These are phyloP conservation scores for Aldrovandia affinis DNA, from an alignment of 2,797 vertebrate species.

Conservation along the genomic window DNA sequence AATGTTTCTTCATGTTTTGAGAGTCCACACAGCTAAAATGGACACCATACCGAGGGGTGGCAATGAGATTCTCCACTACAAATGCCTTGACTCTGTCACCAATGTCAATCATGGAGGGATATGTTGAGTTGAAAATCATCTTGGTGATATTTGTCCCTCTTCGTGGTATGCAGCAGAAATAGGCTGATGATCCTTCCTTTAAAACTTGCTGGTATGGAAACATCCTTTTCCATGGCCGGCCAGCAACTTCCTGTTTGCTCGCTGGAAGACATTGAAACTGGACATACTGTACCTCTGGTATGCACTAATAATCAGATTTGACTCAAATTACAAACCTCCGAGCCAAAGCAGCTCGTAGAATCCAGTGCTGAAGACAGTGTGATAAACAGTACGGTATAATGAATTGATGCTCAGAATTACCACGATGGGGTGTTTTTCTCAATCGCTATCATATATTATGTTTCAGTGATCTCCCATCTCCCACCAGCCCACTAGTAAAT, in stretches of 20 bases:
- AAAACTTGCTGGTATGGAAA: constrained; percentile 49
- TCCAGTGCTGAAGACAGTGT: no score
- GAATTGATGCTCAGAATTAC: no score
- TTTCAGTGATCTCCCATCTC: no score
- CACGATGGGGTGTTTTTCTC: no score
- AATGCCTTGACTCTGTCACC: constrained; percentile 57
- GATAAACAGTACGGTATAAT: no score
- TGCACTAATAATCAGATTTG: no score
- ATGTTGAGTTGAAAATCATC: constrained; percentile 16
- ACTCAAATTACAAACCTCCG: no score
- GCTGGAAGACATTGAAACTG: not conserved
- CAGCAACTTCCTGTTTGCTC: constrained; percentile 11
- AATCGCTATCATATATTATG: no score
- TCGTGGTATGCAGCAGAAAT: constrained; percentile 64
- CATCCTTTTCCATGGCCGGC: constrained; percentile 19
- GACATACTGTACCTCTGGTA: no score
- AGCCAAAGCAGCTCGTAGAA: no score
- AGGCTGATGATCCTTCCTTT: constrained; percentile 47
- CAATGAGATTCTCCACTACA: constrained; percentile 41
- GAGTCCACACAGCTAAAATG: constrained; percentile 32
- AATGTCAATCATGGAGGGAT: constrained; percentile 38
- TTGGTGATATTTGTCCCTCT: constrained; percentile 38
- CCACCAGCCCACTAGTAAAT: no score
- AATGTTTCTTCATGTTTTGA: rapidly evolving
- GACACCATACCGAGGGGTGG: not conserved